Evolutionary conservation across 2,888 invertebrate genomes (phyloP), one percentile per base, ranked within the genome.

Genomic region (Hyposoter dolosus): DNA sequence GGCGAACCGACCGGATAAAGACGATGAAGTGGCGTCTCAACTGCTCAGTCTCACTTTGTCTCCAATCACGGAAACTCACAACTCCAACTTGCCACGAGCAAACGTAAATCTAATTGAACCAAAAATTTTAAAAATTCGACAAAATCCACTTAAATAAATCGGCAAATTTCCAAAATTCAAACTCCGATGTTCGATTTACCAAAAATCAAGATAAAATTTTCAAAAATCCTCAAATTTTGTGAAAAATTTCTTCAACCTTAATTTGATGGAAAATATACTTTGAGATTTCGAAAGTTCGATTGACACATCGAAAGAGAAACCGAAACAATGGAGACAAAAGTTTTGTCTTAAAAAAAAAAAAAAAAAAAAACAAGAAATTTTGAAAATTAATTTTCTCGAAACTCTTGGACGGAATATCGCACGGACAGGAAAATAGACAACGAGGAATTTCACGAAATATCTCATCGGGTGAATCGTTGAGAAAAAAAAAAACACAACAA

Each of bases 21-120:
- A 88, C 88, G 89, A 89, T 90, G 91, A 89, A 90, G 90, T 89
- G 84, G 83, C 89, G 84, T 66, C 87, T 89, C 88, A 82, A 86
- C 77, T 72, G 86, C 83, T 92, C 92, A 91, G 92, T 92, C 86
- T 83, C 82, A 85, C 72, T 66, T 65, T 35, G 79, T 43, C 82
- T 17, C 45, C 60, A 84, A 81, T 63, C 82, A 75, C 82, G 82
- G 32, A 82, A 77, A 74, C 47, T 60, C 56, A 35, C 5, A 53
- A 23, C 23, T 40, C 17, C 43, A 7, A 35, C 50, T 66, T 40
- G 19, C 40, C 63, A 63, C 35, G 45, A 75, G 15, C 32, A 28
- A 35, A 19, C 53, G 4, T 15, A 7, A 28, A 45, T 47, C 43
- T 32, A 3, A 28, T 12, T 10, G 43, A 45, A 69, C 4, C 3